phyloP scores from a whole-genome alignment of 2,888 invertebrate genomes.

The Hydrotaea diabolus region DNA sequence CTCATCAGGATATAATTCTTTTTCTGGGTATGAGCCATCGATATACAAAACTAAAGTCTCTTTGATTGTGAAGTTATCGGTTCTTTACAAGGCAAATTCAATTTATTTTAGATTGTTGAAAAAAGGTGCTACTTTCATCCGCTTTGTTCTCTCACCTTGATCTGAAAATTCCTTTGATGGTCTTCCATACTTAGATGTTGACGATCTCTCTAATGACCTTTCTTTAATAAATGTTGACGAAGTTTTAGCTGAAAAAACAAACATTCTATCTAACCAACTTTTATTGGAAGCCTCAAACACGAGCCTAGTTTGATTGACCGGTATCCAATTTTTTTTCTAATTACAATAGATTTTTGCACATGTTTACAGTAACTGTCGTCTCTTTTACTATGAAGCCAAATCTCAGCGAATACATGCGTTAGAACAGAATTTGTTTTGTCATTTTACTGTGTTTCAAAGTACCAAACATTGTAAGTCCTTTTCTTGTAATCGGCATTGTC shows the following conservation, averaged over 20 bases:
- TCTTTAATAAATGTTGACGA: not conserved
- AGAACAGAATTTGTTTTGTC: slow-evolving; percentile 40
- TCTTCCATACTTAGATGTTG: slow-evolving; percentile 5
- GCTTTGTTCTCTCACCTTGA: not conserved
- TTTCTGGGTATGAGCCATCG: too few relatives aligned
- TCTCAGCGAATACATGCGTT: slow-evolving; percentile 1
- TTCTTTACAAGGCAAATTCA: too few relatives aligned
- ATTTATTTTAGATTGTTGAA: slow-evolving; percentile 17
- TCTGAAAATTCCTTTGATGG: slow-evolving; percentile 16
- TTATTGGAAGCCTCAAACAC: slow-evolving; percentile 5
- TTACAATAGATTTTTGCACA: not conserved
- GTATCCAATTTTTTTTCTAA: not conserved
- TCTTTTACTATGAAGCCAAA: not conserved
- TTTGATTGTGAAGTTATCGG: too few relatives aligned
- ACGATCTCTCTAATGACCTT: not conserved
- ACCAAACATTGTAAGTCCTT: slow-evolving; percentile 7
- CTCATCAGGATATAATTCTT: too few relatives aligned
- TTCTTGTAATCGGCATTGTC: not conserved
- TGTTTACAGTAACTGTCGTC: not conserved
- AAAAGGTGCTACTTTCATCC: slow-evolving; percentile 29
- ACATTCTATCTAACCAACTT: not conserved
- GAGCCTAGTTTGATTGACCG: not conserved
- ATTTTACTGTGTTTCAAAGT: slow-evolving; percentile 39
- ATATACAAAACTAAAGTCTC: too few relatives aligned
- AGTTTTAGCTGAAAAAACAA: not conserved